A percentile compares a stretch with the other conserved stretches of the same genome.
Conservation (phyloP, 2,113 vertebrate genomes). For the Cyprinodon brontotheroides region DNA sequence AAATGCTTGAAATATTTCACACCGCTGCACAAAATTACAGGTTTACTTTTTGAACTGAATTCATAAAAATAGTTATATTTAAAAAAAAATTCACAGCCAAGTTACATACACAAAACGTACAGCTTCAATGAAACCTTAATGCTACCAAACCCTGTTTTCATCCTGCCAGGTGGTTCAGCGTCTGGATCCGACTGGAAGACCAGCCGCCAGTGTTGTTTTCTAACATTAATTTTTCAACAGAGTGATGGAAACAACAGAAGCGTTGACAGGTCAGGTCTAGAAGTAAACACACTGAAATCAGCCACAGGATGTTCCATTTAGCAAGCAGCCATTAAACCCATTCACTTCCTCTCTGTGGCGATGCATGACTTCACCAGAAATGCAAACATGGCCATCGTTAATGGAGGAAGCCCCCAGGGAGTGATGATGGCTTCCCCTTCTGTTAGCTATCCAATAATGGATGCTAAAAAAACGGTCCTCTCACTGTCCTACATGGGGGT, state of each 20-base stretch:
- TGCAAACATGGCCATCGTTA: conserved; percentile 64
- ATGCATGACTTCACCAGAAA: conserved; percentile 55
- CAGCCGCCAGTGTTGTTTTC: conserved; percentile 31
- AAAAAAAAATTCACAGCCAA: not conserved
- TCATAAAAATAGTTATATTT: not conserved
- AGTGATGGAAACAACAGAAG: conserved; percentile 51
- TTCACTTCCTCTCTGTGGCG: conserved; percentile 74
- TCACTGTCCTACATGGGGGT: conserved; percentile 45
- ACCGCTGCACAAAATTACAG: not conserved
- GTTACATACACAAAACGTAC: conserved; percentile 30
- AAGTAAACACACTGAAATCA: conserved; percentile 69
- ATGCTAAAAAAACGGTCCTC: conserved; percentile 61
- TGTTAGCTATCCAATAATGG: conserved; percentile 63
- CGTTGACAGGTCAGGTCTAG: conserved; percentile 49
- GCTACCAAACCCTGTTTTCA: conserved; percentile 9
- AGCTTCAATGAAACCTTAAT: conserved; percentile 4
- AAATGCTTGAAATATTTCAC: not conserved
- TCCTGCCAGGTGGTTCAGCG: not conserved
- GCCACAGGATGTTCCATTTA: conserved; percentile 66
- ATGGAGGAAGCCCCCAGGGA: conserved; percentile 65
- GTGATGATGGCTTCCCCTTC: conserved; percentile 64
- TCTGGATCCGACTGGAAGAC: conserved; percentile 15
- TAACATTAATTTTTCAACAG: conserved; percentile 25
- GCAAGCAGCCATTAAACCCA: conserved; percentile 68
- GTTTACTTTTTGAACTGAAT: not conserved